These are phyloP conservation scores for Synanthedon formicaeformis DNA, from an alignment of 2,888 invertebrate species.

Conservation along the genomic window DNA sequence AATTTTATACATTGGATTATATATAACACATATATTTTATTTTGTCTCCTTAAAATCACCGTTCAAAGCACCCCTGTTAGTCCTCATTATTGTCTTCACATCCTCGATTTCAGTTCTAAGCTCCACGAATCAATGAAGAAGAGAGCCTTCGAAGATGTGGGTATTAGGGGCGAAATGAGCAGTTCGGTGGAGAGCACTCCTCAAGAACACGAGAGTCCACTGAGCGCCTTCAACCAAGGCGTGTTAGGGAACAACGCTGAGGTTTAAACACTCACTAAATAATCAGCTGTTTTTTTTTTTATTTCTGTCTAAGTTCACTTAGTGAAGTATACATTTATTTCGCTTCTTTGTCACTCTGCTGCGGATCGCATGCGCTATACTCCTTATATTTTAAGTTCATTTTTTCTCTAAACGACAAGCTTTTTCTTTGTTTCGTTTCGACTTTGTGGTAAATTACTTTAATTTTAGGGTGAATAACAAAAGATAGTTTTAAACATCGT, in stretches of 20 bases:
- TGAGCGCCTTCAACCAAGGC: conserved; percentile 42
- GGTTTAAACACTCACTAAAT: conserved; percentile 63
- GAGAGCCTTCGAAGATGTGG: conserved; percentile 89
- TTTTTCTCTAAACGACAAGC: too few species aligned
- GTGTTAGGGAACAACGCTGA: conserved; percentile 68
- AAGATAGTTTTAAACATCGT: too few species aligned
- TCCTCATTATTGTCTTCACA: too few species aligned
- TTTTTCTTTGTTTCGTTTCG: too few species aligned
- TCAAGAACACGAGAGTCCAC: conserved; percentile 34
- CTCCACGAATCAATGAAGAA: conserved; percentile 87
- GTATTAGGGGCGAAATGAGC: conserved; percentile 73
- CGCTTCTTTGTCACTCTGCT: conserved; percentile 13
- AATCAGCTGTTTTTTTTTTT: conserved; percentile 15
- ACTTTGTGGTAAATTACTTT: too few species aligned
- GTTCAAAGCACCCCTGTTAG: too few species aligned
- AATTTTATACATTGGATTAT: too few species aligned
- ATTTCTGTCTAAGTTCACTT: conserved; percentile 24
- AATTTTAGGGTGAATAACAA: too few species aligned
- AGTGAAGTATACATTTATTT: conserved; percentile 34
- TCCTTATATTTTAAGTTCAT: not conserved
- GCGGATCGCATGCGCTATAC: conserved; percentile 12
- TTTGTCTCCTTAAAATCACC: too few species aligned
- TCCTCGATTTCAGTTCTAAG: conserved; percentile 77
- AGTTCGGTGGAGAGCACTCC: conserved; percentile 54
- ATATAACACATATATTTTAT: too few species aligned